Evolutionary conservation across 2,797 vertebrate species (phyloP), one percentile per base, ranked within the genome.

Genomic region (Apogon talboti): DNA sequence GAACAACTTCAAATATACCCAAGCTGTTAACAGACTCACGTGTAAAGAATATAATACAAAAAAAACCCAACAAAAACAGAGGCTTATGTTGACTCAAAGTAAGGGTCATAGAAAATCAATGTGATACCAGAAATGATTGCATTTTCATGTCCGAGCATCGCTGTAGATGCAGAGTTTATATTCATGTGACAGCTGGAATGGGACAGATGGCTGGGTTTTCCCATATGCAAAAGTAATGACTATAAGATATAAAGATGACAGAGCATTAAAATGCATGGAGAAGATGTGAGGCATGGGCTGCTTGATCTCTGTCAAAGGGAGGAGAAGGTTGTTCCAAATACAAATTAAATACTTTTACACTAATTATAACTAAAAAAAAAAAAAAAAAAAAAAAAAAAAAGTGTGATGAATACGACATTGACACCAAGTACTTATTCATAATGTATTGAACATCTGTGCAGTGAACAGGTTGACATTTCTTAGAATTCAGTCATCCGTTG

Each of bases 231-330:
- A 62, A 45, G 50, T 76, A 76, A 85, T 82, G 64, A 84, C 66
- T 61, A 63, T 54, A 65, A 59, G 59, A 64, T 54, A 52, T 68
- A 46, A 76, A 81, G 37, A 81, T 60, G 73, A 78, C 66, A 14
- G 49, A 61, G 47, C 69, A 84, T 87, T 79, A 81, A 86, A 79
- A 88, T 86, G 62, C 62, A 80, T 71, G 63, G 7, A 15, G 56
- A 49, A 66, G 46, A 45, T 60, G 50, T 19, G 44, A 81, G 51
- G 41, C 47, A 18, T 1, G 0, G 43, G 30, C 47, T 52, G 68
- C 46, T 47, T 69, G 42, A 57, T 79, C 59, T 75, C 60, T 37
- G 41, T 46, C 48, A 63, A 52, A 18, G 30, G 18, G 59, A 61
- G 57, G 58, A 61, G 15, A 12, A 33, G 45, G 59, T 30, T 49